Base-by-base conservation (phyloP, 2,888 invertebrate species). In the Plagodis pulveraria region DNA sequence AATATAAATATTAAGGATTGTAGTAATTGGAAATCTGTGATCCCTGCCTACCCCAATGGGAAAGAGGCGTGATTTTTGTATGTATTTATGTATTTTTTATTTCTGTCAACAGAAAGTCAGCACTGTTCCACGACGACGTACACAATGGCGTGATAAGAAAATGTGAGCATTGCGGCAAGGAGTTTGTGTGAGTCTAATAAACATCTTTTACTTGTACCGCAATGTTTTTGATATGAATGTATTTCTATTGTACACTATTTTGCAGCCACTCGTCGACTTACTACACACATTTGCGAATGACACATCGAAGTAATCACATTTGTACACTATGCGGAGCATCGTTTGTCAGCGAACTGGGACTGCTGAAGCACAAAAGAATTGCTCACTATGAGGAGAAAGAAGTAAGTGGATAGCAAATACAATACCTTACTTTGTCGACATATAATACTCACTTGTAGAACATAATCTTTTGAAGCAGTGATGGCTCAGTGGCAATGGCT, bases 131-230 rank as follows among this genome's bases (percentile, higher is more conserved):
- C 45, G 87, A 90, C 44, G 86, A 88, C 12, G 87, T 84, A 50
- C 91, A 91, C 62, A 91, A 85, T 50, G 91, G 91, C 0, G 80
- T 83, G 0, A 76, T 78, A 2, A 85, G 82, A 36, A 89, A 84
- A 64, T 91, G 91, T 50, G 76, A 79, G 41, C 84, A 89, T 40
- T 91, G 91, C 43, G 81, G 81, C 0, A 81, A 87, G 50, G 86
- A 86, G 12, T 91, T 90, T 67, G 84, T 84, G 91, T 91, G 55
- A 74, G 78, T 51, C 69, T 22, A 4, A 22, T 22, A 22, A 22
- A 22, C 22, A 22, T 22, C 22, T 22, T 22, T 2, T 2, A 22
- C 22, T 22, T 22, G 4, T 22, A 2, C 22, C 22, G 1, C 22
- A 22, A 22, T 2, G 4, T 1, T 22, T 22, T 22, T 22, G 22